Evolutionary conservation across 2,888 invertebrate species (phyloP).

Genomic region (Hololepta plana): DNA sequence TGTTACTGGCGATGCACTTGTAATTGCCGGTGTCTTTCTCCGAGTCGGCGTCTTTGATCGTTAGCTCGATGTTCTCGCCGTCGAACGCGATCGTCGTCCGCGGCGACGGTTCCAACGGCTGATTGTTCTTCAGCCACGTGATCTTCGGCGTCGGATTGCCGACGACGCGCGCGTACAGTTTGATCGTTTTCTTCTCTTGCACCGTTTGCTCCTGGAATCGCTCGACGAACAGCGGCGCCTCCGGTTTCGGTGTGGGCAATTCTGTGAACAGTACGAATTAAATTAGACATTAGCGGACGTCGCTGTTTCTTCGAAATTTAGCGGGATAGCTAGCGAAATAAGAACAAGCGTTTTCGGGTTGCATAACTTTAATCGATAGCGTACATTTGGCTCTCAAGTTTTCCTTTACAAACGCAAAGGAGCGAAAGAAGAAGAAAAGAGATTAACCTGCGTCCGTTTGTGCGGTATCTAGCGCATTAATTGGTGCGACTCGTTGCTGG

Average conservation of each 20-base stretch:
- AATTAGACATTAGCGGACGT: neutral
- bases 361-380: too few species aligned
- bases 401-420: too few species aligned
- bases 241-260: conserved; percentile 54
- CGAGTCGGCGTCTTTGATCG: conserved; percentile 62
- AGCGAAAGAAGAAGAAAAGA: too few species aligned
- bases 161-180: conserved; percentile 63
- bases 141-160: conserved; percentile 84
- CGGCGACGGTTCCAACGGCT: conserved; percentile 56
- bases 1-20: conserved; percentile 78
- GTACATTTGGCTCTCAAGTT: too few species aligned
- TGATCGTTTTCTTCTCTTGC: conserved; percentile 60
- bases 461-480: too few species aligned
- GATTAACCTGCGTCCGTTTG: too few species aligned
- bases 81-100: conserved; percentile 63
- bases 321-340: neutral
- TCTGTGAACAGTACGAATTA: conserved; percentile 32
- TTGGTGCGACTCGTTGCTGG: too few species aligned
- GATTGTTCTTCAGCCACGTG: conserved; percentile 77
- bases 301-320: neutral
- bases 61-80: conserved; percentile 66
- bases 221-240: conserved; percentile 76
- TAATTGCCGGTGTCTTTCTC: conserved; percentile 84
- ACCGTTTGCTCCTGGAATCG: conserved; percentile 73
- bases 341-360: too few species aligned